These are phyloP conservation scores for Eospalax fontanierii DNA, from an alignment of 2,797 vertebrate genomes.

Conservation along the genomic window DNA sequence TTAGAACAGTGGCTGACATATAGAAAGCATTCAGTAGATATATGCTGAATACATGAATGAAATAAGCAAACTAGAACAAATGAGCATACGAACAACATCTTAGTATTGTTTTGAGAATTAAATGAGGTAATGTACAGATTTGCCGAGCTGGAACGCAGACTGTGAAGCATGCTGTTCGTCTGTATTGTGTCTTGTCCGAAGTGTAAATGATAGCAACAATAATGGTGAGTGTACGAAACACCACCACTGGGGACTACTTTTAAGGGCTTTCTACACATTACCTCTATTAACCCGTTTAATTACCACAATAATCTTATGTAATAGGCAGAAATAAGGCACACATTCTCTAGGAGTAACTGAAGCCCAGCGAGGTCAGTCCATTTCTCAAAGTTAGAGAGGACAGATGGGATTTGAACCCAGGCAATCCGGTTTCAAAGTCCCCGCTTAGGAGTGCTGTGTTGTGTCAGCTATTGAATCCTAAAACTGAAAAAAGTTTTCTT, in stretches of 20 bases:
- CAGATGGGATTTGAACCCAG: neutral
- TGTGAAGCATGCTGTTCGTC: neutral
- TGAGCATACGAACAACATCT: neutral
- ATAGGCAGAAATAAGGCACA: neutral
- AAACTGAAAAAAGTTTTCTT: neutral
- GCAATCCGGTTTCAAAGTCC: neutral
- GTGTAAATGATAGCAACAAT: neutral
- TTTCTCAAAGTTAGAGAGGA: neutral
- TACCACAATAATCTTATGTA: neutral
- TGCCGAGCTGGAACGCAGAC: neutral
- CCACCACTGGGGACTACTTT: neutral
- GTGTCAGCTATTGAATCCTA: neutral
- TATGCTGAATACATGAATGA: neutral
- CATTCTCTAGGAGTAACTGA: neutral
- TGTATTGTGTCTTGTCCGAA: neutral
- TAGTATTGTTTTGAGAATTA: neutral
- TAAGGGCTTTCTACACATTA: conserved; percentile 33
- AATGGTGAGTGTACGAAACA: neutral
- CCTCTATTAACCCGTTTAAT: conserved; percentile 3
- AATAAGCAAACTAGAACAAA: neutral
- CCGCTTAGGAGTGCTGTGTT: neutral
- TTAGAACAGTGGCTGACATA: neutral
- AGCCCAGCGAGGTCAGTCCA: neutral
- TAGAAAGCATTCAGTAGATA: neutral
- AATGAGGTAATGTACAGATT: neutral